Evolutionary conservation across 2,888 invertebrate genomes (phyloP), one percentile per base, ranked within the genome.

Genomic region (Cybosia mesomella): DNA sequence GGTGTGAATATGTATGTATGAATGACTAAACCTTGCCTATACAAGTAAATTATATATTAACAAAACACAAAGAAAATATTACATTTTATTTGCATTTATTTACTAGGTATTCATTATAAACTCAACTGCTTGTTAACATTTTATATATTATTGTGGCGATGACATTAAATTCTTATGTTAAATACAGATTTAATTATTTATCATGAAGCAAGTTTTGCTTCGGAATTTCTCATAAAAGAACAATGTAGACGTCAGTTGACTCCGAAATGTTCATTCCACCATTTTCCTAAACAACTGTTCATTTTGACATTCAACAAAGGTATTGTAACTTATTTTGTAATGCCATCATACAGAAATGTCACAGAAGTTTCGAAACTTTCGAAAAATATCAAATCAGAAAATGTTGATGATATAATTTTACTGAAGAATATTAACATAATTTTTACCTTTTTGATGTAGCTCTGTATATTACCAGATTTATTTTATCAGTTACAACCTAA

Each of bases 301-400:
- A 39, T 53, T 58, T 66, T 69, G 62, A 69, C 66, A 69, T 69
- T 69, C 58, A 58, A 54, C 28, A 36, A 54, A 65, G 65, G 58
- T 53, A 65, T 32, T 21, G 21, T 58, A 32, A 53, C 34, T 34
- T 22, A 54, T 59, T 59, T 64, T 32, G 36, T 59, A 55, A 39
- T 49, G 22, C 15, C 65, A 65, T 7, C n/a, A 13, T 62, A 66
- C 58, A 66, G 3, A 3, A 21, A 57, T 49, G 34, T 36, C 11
- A 11, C 61, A 69, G 65, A 65, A 65, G 43, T 63, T 7, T 15
- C 2, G 18, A 21, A 2, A 3, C n/a, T 18, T 9, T n/a, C 11
- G 21, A 36, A 21, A 5, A 22, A 0, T 32, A 10, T 53, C 13
- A 32, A 18, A 28, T 28, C 28, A 28, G 28, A 28, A 28, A 28